Base-by-base conservation (phyloP, 2,888 invertebrate genomes). In the Glaucopsyche alexis region DNA sequence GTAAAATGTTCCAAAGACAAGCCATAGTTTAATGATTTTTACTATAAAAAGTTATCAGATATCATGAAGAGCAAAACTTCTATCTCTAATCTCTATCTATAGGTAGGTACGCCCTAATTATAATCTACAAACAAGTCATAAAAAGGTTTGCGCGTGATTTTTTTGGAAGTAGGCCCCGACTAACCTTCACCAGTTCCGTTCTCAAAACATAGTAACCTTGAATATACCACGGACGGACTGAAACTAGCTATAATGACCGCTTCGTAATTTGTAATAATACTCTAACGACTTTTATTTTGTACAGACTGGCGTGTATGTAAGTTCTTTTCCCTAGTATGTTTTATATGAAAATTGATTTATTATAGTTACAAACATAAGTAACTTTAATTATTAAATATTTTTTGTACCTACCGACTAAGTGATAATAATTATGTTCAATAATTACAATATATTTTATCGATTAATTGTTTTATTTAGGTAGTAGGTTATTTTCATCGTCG, bases 111-210 rank as follows among this genome's bases (percentile, higher is more conserved):
- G 29, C 29, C 29, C 49, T 49, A 11, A 49, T 29, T 29, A 14
- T 1, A 19, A 16, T 19, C 19, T 55, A 55, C 19, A 55, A 19
- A 19, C 19, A 11, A 19, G 16, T 16, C 9, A 52, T 7, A 11
- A 19, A 19, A 55, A 55, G 19, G 19, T 55, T 19, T 55, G 19
- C 55, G 16, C 4, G 19, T 9, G 16, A 4, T 19, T 55, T 55
- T 60, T 60, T 13, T 5, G 60, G 13, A 16, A 55, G 16, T 60
- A 60, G 60, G 29, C 7, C 13, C 13, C 29, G 60, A 65, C 52
- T 71, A 42, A 65, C 71, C 42, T 55, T 40, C 52, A 45, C 38
- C 47, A 55, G 45, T 60, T 70, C 67, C 67, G 67, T 67, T 67
- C 42, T 38, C 13, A 60, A 60, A 60, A 60, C 60, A 60, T 11